Evolutionary conservation across 1,140 invertebrate species (phyloP), one percentile per base, ranked within the genome.

Genomic region (Dendrolimus punctatus): DNA sequence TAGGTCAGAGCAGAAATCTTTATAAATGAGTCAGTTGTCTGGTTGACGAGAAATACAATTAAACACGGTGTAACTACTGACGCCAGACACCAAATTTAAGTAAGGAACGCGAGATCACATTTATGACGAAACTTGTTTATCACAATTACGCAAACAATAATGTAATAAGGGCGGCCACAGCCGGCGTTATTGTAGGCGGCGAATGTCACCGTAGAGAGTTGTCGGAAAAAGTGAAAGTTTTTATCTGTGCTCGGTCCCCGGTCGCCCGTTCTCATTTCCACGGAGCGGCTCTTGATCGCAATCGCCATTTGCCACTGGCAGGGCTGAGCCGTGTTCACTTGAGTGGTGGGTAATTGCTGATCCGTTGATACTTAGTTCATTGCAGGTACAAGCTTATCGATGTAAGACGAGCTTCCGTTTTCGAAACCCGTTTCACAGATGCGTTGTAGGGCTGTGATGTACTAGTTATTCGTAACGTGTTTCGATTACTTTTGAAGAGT

Each of bases 211-310:
- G 68, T 62, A 49, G 73, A 73, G 71, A 73, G 62, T 78, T 73
- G 68, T 68, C 65, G 64, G 69, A 71, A 77, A 74, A 80, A 85
- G 79, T 76, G 73, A 82, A 82, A 85, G 77, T 85, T 85, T 81
- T 82, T 82, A 85, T 82, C 76, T 76, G 67, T 57, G 61, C 52
- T 50, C 57, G 62, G 63, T 81, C 74, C 77, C 76, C 51, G 67
- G 72, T 47, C 65, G 67, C 58, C 65, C 71, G 71, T 81, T 80
- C 66, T 77, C 75, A 79, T 81, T 84, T 80, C 67, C 66, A 71
- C 68, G 64, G 66, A 66, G 65, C 67, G 61, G 67, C 70, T 73
- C 61, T 76, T 78, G 75, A 80, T 80, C 66, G 63, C 66, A 71
- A 80, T 80, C 74, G 60, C 59, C 40, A 55, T 23, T 44, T 41